Conservation (phyloP, 2,113 vertebrate genomes). For the Cromileptes altivelis region DNA sequence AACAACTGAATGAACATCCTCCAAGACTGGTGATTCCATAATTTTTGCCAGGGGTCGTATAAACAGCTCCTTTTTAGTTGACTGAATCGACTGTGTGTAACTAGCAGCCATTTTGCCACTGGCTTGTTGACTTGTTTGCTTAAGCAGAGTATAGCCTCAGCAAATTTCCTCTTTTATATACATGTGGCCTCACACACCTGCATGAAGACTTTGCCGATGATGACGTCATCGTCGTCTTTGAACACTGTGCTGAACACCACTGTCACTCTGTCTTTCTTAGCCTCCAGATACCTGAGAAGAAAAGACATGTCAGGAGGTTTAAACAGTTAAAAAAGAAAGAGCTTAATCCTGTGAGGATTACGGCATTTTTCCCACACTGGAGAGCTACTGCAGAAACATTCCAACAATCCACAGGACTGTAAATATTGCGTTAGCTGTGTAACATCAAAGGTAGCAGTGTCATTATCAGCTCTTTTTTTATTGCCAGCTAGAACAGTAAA, state of each 20-base stretch:
- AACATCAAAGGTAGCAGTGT: neutral
- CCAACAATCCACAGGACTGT: too few relatives aligned
- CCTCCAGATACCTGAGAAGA: constrained; percentile 92
- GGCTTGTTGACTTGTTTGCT: neutral
- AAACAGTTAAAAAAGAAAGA: neutral
- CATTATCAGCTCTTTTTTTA: neutral
- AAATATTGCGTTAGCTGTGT: neutral
- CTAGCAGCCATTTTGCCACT: neutral
- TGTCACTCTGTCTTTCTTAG: constrained; percentile 97
- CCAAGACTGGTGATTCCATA: too few relatives aligned
- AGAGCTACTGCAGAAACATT: neutral
- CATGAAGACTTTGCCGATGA: constrained; percentile 99
- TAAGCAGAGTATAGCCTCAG: neutral
- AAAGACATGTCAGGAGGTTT: neutral
- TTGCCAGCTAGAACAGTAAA: neutral
- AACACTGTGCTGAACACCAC: constrained; percentile 99
- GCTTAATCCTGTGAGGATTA: neutral
- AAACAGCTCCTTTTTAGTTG: neutral
- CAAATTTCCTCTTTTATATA: neutral
- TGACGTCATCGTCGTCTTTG: constrained; percentile 98
- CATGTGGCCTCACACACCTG: constrained; percentile 84
- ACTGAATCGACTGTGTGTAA: neutral
- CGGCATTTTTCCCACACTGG: neutral
- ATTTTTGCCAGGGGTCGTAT: too few relatives aligned
- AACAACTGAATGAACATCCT: too few relatives aligned